Evolutionary conservation across 2,797 vertebrate genomes (phyloP), one percentile per base, ranked within the genome.

Genomic region (Falco cherrug): DNA sequence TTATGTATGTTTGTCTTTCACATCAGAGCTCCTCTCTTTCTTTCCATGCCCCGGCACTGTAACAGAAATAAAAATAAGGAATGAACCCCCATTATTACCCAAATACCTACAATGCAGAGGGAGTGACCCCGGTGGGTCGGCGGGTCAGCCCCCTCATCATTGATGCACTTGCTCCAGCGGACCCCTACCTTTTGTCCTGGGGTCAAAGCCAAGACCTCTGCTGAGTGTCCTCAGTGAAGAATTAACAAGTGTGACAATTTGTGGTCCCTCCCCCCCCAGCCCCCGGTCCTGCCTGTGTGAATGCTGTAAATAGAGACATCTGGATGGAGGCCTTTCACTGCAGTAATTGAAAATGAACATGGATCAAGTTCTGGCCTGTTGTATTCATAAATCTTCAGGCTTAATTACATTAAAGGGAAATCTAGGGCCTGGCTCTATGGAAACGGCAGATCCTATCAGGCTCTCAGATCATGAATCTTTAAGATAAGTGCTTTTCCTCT

Each of bases 381-480:
- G 97, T 98, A 99, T 98, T 98, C 99, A 99, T 99, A 99, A 99
- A 99, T 99, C 99, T 99, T 98, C 98, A 97, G 94, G 96, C 97
- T 98, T 99, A 99, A 99, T 99, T 99, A 99, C 98, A 99, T 99
- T 99, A 99, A 98, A 98, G 98, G 98, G 98, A 98, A 98, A 98
- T 98, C 98, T 98, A 98, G 98, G 98, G 98, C 98, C 98, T 50
- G 89, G 98, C 98, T 97, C 98, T 98, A 98, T 98, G 99, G 99
- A 99, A 99, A 99, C 98, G 90, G 99, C 98, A 98, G 98, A 96
- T 98, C 98, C 98, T 99, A 99, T 99, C 98, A 39, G 98, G 98
- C 95, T 97, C 97, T 98, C 98, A 98, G 98, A 99, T 99, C 98
- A 98, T 98, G 98, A 98, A 98, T 98, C 98, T 98, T 98, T 98